Percentiles rank a stretch among this genome's conserved stretches.
phyloP scores from a whole-genome alignment of 2,888 invertebrate genomes.

The Heterodera filipjevi region DNA sequence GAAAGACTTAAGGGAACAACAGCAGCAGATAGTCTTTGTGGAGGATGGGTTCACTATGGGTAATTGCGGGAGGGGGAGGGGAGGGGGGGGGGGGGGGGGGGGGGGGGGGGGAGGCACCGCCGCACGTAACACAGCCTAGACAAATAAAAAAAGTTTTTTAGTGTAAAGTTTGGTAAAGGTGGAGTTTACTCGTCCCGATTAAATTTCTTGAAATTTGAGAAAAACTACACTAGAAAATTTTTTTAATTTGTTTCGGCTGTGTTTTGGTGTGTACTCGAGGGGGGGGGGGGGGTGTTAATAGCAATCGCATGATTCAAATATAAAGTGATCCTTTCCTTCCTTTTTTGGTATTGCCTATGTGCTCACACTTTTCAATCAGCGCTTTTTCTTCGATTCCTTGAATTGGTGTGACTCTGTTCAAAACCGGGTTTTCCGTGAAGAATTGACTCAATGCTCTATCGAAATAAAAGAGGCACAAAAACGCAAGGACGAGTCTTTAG shows the following conservation, averaged over 20 bases:
- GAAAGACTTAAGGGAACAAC: conserved; percentile 69
- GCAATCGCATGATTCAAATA: background rate
- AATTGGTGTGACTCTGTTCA: conserved; percentile 87
- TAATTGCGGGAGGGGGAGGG: too few relatives aligned
- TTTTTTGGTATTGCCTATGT: conserved; percentile 77
- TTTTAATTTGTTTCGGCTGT: too few relatives aligned
- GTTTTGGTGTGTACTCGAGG: too few relatives aligned
- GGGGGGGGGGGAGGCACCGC: background rate
- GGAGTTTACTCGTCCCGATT: too few relatives aligned
- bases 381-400: conserved; percentile 82
- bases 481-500: conserved; percentile 78
- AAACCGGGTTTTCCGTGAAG: conserved; percentile 55
- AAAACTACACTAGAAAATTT: too few relatives aligned
- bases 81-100: conserved; percentile 46
- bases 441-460: conserved; percentile 66
- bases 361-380: conserved; percentile 84
- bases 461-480: conserved; percentile 48
- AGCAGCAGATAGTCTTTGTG: conserved; percentile 73
- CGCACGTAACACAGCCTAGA: background rate
- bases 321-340: background rate
- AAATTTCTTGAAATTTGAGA: too few relatives aligned
- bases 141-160: too few relatives aligned
- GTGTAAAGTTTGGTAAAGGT: too few relatives aligned
- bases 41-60: conserved; percentile 99
- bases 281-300: too few relatives aligned